Conservation (phyloP, 2,888 invertebrate species). For the Eutolmus rufibarbis region DNA sequence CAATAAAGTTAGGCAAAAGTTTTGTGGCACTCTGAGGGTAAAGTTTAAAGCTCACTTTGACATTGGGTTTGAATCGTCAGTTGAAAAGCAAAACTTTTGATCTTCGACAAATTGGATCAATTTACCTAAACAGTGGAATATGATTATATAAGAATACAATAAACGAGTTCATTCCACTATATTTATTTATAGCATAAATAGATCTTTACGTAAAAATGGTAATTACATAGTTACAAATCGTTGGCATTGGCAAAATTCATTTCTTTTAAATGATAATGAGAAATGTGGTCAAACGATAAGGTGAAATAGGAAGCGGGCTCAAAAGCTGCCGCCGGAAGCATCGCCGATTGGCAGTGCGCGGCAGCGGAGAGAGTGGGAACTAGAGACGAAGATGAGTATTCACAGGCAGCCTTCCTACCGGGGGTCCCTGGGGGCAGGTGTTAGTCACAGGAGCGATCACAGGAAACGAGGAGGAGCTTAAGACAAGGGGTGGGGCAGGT, state of each 20-base stretch:
- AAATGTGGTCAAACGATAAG: slow-evolving; percentile 18
- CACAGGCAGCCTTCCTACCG: slow-evolving; percentile 1
- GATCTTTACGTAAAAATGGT: slow-evolving; percentile 12
- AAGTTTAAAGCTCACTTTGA: no score
- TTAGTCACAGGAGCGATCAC: slow-evolving; percentile 30
- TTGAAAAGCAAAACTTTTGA: not conserved
- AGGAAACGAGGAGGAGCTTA: not conserved
- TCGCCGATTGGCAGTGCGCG: slow-evolving; percentile 2
- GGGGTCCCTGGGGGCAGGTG: not conserved
- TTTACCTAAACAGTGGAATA: not conserved
- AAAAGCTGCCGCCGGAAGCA: slow-evolving; percentile 22
- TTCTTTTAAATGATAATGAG: slow-evolving; percentile 17
- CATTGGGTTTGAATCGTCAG: no score
- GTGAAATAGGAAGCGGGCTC: not conserved
- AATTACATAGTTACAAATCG: slow-evolving; percentile 39
- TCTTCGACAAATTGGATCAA: no score
- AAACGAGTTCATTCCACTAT: not conserved
- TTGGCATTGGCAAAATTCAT: slow-evolving; percentile 33
- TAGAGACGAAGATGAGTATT: slow-evolving; percentile 3
- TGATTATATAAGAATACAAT: not conserved
- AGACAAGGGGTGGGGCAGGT: not conserved
- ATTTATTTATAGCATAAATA: slow-evolving; percentile 41
- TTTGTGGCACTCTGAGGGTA: no score
- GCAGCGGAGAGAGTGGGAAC: not conserved
- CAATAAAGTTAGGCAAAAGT: no score